Percentiles rank a stretch among this genome's conserved stretches.
Conservation (phyloP, 1,140 invertebrate species). For the Elymnias hypermnestra region DNA sequence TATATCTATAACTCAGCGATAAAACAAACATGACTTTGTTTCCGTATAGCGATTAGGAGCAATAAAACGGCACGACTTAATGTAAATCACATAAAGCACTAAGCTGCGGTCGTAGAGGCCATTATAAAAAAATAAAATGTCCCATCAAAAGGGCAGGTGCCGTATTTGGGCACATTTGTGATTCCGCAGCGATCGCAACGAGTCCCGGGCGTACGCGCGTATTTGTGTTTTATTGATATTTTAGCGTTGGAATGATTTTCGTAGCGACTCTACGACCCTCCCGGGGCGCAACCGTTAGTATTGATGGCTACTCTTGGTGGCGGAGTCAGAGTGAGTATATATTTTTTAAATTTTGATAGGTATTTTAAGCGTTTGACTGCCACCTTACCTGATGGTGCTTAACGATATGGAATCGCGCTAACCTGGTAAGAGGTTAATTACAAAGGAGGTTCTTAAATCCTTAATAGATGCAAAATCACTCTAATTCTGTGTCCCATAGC, state of each 20-base stretch:
- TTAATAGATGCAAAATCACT: too few species aligned
- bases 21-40: constrained; percentile 28
- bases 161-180: constrained; percentile 50
- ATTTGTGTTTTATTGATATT: constrained; percentile 74
- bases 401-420: background rate
- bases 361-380: background rate
- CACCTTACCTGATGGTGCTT: background rate
- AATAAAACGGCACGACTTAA: constrained; percentile 61
- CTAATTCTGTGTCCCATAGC: constrained; percentile 98
- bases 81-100: constrained; percentile 63
- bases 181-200: constrained; percentile 43
- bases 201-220: constrained; percentile 36
- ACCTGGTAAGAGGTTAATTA: background rate
- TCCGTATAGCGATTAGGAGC: constrained; percentile 34
- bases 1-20: too few species aligned
- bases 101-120: constrained; percentile 39
- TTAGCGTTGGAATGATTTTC: constrained; percentile 70
- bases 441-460: too few species aligned
- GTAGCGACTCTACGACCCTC: constrained; percentile 58
- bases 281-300: constrained; percentile 50
- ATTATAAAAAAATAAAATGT: constrained; percentile 69
- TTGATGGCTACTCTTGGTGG: constrained; percentile 45
- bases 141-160: constrained; percentile 58
- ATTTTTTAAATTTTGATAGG: constrained; percentile 1
- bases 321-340: constrained; percentile 29